Conservation (phyloP, 2,113 vertebrate species). For the Nibea coibor region DNA sequence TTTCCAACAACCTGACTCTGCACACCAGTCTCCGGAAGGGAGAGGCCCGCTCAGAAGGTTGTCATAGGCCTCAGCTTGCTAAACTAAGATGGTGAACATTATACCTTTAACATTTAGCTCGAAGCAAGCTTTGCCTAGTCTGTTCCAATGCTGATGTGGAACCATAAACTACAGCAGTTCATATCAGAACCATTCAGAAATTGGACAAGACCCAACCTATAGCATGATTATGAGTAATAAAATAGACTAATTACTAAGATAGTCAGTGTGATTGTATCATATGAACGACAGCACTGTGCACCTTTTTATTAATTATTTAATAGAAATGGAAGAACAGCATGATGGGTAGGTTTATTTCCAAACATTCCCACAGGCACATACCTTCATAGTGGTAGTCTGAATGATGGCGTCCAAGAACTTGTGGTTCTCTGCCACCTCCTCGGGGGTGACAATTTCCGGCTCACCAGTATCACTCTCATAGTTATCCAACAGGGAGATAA, state of each 20-base stretch:
- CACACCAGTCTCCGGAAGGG: too few species aligned
- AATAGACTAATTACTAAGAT: not conserved
- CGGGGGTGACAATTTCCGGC: conserved; percentile 85
- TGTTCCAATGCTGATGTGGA: not conserved
- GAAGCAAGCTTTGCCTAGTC: too few species aligned
- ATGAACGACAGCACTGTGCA: not conserved
- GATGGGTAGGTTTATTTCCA: not conserved
- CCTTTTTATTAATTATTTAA: not conserved
- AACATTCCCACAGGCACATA: conserved; percentile 37
- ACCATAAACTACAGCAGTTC: not conserved
- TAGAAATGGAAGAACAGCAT: not conserved
- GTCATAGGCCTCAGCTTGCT: too few species aligned
- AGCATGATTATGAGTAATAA: not conserved
- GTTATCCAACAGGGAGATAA: conserved; percentile 87
- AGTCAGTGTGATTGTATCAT: not conserved
- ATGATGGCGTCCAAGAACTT: conserved; percentile 85
- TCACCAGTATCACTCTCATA: conserved; percentile 85
- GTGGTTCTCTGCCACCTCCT: conserved; percentile 86
- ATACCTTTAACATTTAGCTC: too few species aligned
- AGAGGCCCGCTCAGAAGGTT: too few species aligned
- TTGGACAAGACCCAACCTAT: not conserved
- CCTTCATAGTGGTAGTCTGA: conserved; percentile 85
- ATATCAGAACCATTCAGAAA: not conserved
- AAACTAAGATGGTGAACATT: too few species aligned
- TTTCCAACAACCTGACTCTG: too few species aligned